phyloP scores from a whole-genome alignment of 2,113 vertebrate species.

The Eonycteris spelaea region DNA sequence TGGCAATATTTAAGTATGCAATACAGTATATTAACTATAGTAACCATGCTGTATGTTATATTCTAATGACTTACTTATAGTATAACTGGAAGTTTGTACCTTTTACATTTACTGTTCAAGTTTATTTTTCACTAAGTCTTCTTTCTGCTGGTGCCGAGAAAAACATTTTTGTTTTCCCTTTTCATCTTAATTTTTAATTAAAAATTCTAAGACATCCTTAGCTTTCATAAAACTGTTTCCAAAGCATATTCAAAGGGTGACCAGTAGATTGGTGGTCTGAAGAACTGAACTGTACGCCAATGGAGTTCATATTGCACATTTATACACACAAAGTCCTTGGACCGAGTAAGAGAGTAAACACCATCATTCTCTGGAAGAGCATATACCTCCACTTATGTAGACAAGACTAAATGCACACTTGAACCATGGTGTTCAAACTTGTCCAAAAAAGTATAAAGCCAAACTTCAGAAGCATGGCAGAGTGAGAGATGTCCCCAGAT shows the following conservation, averaged over 20 bases:
- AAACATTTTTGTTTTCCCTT: background rate
- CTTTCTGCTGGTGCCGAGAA: background rate
- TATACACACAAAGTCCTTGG: background rate
- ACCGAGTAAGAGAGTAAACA: background rate
- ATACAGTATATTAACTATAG: background rate
- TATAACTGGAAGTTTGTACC: background rate
- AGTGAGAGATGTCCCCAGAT: no score
- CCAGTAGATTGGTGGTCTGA: background rate
- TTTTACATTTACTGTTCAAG: background rate
- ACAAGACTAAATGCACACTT: background rate
- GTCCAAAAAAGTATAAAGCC: background rate
- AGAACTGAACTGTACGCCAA: background rate
- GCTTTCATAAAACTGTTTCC: background rate
- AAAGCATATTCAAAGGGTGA: background rate
- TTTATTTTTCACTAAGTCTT: background rate
- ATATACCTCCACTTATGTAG: background rate
- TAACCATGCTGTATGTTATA: background rate
- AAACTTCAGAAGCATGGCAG: no score
- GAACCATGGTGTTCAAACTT: background rate
- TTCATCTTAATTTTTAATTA: background rate
- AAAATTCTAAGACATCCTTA: background rate
- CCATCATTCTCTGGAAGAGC: background rate
- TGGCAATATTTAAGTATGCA: background rate
- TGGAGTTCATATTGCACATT: background rate
- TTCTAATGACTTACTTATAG: background rate